Conservation (phyloP, 2,797 vertebrate genomes). For the Sciurus vulgaris region DNA sequence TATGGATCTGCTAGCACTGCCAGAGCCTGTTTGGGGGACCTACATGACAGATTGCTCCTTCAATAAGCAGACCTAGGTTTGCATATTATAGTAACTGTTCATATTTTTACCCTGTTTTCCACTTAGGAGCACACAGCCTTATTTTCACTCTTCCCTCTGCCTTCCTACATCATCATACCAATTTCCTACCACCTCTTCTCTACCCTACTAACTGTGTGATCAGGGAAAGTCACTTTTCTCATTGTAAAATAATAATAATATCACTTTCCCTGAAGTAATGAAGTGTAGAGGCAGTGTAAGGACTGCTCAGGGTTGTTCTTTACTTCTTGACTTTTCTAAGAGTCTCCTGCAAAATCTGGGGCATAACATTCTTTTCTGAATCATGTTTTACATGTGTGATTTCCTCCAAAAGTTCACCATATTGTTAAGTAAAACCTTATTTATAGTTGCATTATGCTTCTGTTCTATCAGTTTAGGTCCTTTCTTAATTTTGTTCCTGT, state of each 20-base stretch:
- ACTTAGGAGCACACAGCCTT: rapidly evolving
- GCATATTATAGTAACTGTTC: neutral
- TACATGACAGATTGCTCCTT: neutral
- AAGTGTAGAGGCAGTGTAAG: too few relatives aligned
- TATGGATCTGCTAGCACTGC: neutral
- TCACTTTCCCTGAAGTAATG: too few relatives aligned
- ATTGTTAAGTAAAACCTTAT: neutral
- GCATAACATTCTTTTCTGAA: neutral
- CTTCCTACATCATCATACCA: neutral
- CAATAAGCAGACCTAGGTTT: neutral
- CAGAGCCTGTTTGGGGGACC: too few relatives aligned
- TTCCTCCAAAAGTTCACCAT: neutral
- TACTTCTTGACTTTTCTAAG: neutral
- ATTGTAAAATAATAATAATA: too few relatives aligned
- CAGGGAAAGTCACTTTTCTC: too few relatives aligned
- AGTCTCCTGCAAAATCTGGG: neutral
- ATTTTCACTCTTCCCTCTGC: neutral
- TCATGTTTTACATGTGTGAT: neutral
- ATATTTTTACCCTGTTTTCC: neutral
- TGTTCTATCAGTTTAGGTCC: neutral
- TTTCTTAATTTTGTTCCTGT: neutral
- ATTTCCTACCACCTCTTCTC: too few relatives aligned
- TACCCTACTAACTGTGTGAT: too few relatives aligned
- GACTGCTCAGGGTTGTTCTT: too few relatives aligned
- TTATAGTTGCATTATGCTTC: neutral